Percentiles rank a stretch among this genome's conserved stretches.
Conservation (phyloP, 2,797 vertebrate species). For the Fratercula arctica region DNA sequence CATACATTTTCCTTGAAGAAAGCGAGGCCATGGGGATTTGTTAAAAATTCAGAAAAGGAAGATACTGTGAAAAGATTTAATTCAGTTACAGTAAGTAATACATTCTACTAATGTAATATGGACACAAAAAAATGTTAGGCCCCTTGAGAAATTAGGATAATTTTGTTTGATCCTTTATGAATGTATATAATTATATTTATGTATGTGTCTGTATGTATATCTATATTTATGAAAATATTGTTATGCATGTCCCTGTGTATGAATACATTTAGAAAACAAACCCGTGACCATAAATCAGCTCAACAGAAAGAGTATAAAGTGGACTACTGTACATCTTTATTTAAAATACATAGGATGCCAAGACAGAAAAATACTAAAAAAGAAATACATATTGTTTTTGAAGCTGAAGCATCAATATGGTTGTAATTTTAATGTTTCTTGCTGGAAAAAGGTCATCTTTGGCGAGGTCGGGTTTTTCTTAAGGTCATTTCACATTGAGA, state of each 20-base stretch:
- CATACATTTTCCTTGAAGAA: conserved; percentile 63
- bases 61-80: conserved; percentile 66
- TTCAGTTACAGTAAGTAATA: conserved; percentile 68
- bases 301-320: conserved; percentile 11
- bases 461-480: conserved; percentile 76
- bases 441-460: conserved; percentile 77
- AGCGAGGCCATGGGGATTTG: conserved; percentile 53
- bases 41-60: conserved; percentile 55
- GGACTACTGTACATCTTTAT: conserved; percentile 61
- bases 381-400: conserved; percentile 72
- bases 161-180: conserved; percentile 51
- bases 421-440: conserved; percentile 78
- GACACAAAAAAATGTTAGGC: conserved; percentile 42
- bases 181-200: conserved; percentile 55
- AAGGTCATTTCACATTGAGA: conserved; percentile 79
- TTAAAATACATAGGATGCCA: conserved; percentile 69
- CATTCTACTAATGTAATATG: conserved; percentile 68
- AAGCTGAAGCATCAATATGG: conserved; percentile 74
- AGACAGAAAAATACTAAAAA: conserved; percentile 49
- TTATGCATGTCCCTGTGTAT: conserved; percentile 38
- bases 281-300: conserved; percentile 65
- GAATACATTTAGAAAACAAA: conserved; percentile 47
- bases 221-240: conserved; percentile 55
- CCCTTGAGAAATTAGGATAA: conserved; percentile 67
- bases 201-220: conserved; percentile 42